Conservation (phyloP, 2,797 vertebrate genomes). For the Moxostoma hubbsi region DNA sequence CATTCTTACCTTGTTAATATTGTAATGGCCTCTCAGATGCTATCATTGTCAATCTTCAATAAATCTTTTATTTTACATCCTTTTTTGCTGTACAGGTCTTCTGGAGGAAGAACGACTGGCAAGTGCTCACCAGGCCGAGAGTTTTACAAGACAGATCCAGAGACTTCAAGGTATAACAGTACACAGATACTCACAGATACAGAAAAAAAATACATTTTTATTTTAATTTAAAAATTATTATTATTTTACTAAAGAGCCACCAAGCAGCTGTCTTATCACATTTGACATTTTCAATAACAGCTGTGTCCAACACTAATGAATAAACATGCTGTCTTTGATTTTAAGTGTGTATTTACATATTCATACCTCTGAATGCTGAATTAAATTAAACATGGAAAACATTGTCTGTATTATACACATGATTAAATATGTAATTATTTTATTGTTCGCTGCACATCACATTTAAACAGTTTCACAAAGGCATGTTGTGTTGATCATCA, state of each 20-base stretch:
- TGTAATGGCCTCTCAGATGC: no score
- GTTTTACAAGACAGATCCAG: slow-evolving; percentile 89
- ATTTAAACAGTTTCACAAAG: no score
- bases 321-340: slow-evolving; percentile 34
- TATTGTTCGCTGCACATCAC: neutral
- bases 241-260: neutral
- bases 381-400: slow-evolving; percentile 24
- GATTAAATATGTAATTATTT: neutral
- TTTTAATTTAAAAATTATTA: no score
- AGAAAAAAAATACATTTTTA: no score
- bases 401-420: neutral
- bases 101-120: slow-evolving; percentile 88
- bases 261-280: neutral
- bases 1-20: no score
- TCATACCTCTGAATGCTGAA: slow-evolving; percentile 10
- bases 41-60: no score
- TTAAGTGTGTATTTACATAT: slow-evolving; percentile 9
- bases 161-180: slow-evolving; percentile 81
- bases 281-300: slow-evolving; percentile 1
- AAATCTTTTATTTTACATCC: no score
- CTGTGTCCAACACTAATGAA: slow-evolving; percentile 21
- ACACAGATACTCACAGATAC: neutral
- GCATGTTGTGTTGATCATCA: neutral
- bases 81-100: slow-evolving; percentile 72
- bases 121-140: slow-evolving; percentile 87